Evolutionary conservation across 2,888 invertebrate species (phyloP).

Genomic region (Eupelmus urozonus): DNA sequence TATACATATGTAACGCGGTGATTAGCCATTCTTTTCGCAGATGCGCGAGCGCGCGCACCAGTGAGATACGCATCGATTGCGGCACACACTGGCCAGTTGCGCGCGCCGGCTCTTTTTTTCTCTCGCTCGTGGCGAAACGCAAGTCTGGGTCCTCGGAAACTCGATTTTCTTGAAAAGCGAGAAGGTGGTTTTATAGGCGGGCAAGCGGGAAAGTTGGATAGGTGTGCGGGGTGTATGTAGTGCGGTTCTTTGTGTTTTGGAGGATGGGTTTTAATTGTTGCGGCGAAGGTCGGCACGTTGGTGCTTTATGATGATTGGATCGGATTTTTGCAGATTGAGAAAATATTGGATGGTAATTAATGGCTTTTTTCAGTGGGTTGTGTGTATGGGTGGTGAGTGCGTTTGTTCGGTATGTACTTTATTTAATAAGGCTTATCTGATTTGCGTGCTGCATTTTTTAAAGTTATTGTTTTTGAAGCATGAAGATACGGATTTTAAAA

Average conservation of each 20-base stretch:
- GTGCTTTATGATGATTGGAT: too few species aligned
- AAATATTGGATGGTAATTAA: neutral
- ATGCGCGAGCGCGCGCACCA: slow-evolving; percentile 35
- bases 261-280: too few species aligned
- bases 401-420: too few species aligned
- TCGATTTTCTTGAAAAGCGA: slow-evolving; percentile 16
- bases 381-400: too few species aligned
- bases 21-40: slow-evolving; percentile 52
- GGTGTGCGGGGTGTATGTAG: too few species aligned
- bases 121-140: slow-evolving; percentile 25
- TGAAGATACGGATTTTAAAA: too few species aligned
- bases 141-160: slow-evolving; percentile 15
- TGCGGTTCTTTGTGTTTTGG: too few species aligned
- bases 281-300: too few species aligned
- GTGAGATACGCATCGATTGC: slow-evolving; percentile 60
- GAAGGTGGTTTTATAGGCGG: neutral
- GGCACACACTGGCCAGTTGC: slow-evolving; percentile 50
- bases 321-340: neutral
- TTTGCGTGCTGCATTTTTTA: too few species aligned
- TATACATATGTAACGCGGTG: neutral
- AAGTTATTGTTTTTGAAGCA: too few species aligned
- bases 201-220: neutral
- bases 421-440: too few species aligned
- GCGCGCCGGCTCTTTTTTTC: slow-evolving; percentile 5
- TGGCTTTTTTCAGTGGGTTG: too few species aligned